Evolutionary conservation across 2,797 vertebrate species (phyloP).

Genomic region (Heteromormyrus szaboi): DNA sequence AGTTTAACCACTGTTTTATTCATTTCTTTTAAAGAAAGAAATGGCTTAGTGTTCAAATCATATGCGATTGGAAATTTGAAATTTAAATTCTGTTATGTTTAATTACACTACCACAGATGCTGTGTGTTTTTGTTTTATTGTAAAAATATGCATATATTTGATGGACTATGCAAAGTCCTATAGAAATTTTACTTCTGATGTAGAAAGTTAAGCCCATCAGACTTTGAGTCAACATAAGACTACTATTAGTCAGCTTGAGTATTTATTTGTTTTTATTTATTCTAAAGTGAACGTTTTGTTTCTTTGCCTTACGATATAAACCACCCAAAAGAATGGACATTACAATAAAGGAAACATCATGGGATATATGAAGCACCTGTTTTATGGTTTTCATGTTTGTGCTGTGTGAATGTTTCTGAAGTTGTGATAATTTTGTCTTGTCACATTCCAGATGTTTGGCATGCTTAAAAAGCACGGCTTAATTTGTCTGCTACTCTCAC

Average conservation of each 20-base stretch:
- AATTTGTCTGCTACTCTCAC: constrained; percentile 69
- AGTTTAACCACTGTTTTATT: constrained; percentile 1
- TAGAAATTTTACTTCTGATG: background rate
- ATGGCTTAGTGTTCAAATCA: background rate
- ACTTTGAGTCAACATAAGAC: constrained; percentile 6
- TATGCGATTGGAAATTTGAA: background rate
- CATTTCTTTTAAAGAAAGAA: background rate
- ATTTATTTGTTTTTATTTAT: constrained; percentile 24
- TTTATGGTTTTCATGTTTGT: constrained; percentile 68
- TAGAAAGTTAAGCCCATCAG: background rate
- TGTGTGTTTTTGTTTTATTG: constrained; percentile 12
- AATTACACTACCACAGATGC: background rate
- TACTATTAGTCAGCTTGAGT: constrained; percentile 19
- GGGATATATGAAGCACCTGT: constrained; percentile 69
- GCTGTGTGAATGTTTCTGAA: constrained; percentile 72
- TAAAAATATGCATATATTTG: constrained; percentile 10
- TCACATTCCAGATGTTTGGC: constrained; percentile 97
- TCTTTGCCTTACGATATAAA: constrained; percentile 20
- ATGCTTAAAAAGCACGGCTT: constrained; percentile 76
- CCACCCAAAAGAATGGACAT: constrained; percentile 16
- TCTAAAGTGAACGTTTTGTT: constrained; percentile 16
- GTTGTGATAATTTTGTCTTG: constrained; percentile 72
- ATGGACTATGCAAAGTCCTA: constrained; percentile 12
- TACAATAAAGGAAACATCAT: constrained; percentile 54
- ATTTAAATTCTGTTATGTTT: constrained; percentile 3